Percentiles rank a stretch among this genome's conserved stretches.
These are phyloP conservation scores for Macaria liturata DNA, from an alignment of 2,888 invertebrate species.

Conservation along the genomic window DNA sequence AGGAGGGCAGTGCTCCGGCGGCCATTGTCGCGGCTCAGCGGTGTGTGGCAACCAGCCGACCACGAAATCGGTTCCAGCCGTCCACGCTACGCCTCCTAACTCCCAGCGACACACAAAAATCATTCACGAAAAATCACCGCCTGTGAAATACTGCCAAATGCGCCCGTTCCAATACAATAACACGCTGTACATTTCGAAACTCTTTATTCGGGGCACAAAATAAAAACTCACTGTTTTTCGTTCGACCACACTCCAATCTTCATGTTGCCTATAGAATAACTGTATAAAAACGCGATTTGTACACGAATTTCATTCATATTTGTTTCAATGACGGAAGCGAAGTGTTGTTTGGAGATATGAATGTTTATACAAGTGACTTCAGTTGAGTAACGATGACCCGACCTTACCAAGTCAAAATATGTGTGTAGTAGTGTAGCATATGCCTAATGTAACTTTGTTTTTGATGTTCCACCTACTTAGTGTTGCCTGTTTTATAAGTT, in stretches of 20 bases:
- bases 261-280: not conserved
- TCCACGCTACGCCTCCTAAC: constrained; percentile 40
- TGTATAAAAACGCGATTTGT: constrained; percentile 22
- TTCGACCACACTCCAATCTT: constrained; percentile 6
- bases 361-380: no score
- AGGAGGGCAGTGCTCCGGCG: constrained; percentile 65
- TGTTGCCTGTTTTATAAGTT: no score
- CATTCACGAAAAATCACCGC: constrained; percentile 36
- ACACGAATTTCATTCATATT: constrained; percentile 21
- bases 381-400: no score
- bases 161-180: constrained; percentile 19
- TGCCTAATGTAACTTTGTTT: no score
- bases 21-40: constrained; percentile 73
- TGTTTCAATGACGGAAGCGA: no score
- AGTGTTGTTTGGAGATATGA: no score
- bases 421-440: no score
- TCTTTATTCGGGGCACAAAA: constrained; percentile 6
- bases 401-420: no score
- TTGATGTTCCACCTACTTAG: no score
- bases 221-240: constrained; percentile 11
- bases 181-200: constrained; percentile 6
- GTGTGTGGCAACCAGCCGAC: constrained; percentile 73
- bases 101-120: constrained; percentile 36
- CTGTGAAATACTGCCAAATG: constrained; percentile 32
- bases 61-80: constrained; percentile 76